phyloP scores from a whole-genome alignment of 2,888 invertebrate species.

The Mongoloraphidia duomilia region DNA sequence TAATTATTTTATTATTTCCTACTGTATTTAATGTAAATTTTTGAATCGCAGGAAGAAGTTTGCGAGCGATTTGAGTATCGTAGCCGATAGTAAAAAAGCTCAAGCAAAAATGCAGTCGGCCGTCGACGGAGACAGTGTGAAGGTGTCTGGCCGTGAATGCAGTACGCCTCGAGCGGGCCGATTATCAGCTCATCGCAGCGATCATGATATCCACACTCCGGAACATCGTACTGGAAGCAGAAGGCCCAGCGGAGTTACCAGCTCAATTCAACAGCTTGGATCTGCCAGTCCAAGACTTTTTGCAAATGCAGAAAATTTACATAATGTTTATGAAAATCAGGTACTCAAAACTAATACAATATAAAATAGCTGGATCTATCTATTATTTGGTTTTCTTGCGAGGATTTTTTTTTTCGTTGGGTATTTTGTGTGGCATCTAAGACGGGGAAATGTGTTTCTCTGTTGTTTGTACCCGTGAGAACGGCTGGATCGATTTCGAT shows the following conservation, averaged over 20 bases:
- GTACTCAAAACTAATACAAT: constrained; percentile 4
- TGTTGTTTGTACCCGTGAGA: too few relatives aligned
- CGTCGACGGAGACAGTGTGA: constrained; percentile 28
- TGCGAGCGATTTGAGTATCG: constrained; percentile 41
- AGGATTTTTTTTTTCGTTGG: too few relatives aligned
- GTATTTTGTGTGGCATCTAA: too few relatives aligned
- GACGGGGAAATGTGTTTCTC: too few relatives aligned
- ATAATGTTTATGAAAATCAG: constrained; percentile 13
- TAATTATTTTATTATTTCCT: too few relatives aligned
- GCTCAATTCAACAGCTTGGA: constrained; percentile 7
- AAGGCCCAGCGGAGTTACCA: constrained; percentile 1
- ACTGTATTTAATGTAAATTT: too few relatives aligned
- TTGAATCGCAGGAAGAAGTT: constrained; percentile 32
- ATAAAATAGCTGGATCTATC: neutral
- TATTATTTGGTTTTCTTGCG: neutral
- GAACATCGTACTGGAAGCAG: constrained; percentile 33
- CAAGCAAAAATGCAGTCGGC: constrained; percentile 17
- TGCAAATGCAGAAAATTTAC: constrained; percentile 5
- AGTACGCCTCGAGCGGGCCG: constrained; percentile 19
- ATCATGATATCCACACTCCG: constrained; percentile 46
- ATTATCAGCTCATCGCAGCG: constrained; percentile 41
- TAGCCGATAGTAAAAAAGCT: constrained; percentile 22
- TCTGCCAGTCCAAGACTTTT: constrained; percentile 13
- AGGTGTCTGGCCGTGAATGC: constrained; percentile 19
- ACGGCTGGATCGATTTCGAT: too few relatives aligned